Percentiles rank a stretch among this genome's conserved stretches.
phyloP scores from a whole-genome alignment of 2,113 vertebrate species.

The Sinocyclocheilus rhinocerous region DNA sequence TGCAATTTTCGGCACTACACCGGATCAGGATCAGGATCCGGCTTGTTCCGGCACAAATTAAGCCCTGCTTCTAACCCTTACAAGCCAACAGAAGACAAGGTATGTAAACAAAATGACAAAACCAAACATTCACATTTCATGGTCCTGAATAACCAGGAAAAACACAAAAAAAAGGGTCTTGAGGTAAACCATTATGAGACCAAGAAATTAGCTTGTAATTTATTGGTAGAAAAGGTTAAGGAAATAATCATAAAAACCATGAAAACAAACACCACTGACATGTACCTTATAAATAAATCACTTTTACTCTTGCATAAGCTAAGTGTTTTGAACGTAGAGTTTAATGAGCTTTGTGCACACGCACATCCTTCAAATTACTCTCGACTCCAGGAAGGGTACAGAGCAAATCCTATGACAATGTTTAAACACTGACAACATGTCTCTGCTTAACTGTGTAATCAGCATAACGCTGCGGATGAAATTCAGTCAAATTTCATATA shows the following conservation, averaged over 20 bases:
- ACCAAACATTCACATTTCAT: slow-evolving; percentile 3
- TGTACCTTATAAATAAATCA: slow-evolving; percentile 53
- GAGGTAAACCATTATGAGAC: slow-evolving; percentile 30
- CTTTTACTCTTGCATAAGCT: slow-evolving; percentile 37
- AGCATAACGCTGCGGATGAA: slow-evolving; percentile 32
- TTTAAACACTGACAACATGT: slow-evolving; percentile 32
- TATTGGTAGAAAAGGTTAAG: slow-evolving; percentile 60
- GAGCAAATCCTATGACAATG: slow-evolving; percentile 36
- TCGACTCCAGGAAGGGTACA: slow-evolving; percentile 13
- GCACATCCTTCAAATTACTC: too few species aligned
- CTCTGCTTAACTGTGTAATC: slow-evolving; percentile 38
- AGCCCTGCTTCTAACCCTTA: too few species aligned
- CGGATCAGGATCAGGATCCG: too few species aligned
- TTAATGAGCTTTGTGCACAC: too few species aligned
- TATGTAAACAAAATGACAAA: neutral
- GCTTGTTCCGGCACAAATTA: too few species aligned
- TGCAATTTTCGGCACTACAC: too few species aligned
- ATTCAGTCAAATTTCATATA: slow-evolving; percentile 23
- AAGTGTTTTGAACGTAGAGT: neutral
- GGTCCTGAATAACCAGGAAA: neutral
- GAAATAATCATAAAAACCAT: slow-evolving; percentile 47
- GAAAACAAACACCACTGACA: slow-evolving; percentile 43
- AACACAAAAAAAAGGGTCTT: neutral
- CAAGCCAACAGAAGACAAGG: neutral
- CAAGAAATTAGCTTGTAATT: slow-evolving; percentile 56